Evolutionary conservation across 2,113 vertebrate species (phyloP).

Genomic region (Pangasianodon hypophthalmus): DNA sequence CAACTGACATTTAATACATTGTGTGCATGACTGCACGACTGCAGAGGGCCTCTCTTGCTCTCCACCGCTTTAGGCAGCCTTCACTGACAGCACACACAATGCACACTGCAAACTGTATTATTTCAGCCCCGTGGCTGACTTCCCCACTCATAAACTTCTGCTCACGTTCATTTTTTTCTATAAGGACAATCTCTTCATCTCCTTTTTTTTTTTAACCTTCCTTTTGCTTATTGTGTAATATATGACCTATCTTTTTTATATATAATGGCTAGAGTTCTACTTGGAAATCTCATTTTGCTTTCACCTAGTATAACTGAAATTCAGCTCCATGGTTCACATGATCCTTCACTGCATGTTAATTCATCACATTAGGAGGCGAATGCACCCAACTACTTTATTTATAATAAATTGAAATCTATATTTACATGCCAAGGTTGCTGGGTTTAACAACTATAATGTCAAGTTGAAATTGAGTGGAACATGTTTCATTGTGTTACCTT

Average conservation of each 20-base stretch:
- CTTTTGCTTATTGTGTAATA: slow-evolving; percentile 4
- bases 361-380: background rate
- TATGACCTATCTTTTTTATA: background rate
- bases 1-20: slow-evolving; percentile 56
- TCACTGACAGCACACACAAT: slow-evolving; percentile 31
- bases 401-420: slow-evolving; percentile 67
- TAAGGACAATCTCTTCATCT: slow-evolving; percentile 24
- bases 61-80: slow-evolving; percentile 35
- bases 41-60: slow-evolving; percentile 27
- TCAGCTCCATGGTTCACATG: background rate
- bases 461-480: slow-evolving; percentile 75
- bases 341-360: background rate
- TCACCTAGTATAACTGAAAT: background rate
- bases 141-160: slow-evolving; percentile 17
- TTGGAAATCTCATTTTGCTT: background rate
- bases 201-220: slow-evolving; percentile 14
- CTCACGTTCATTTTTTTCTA: slow-evolving; percentile 22
- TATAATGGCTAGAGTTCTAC: background rate
- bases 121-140: slow-evolving; percentile 38
- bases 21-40: slow-evolving; percentile 42
- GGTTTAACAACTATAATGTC: slow-evolving; percentile 76
- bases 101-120: slow-evolving; percentile 41
- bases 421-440: slow-evolving; percentile 67
- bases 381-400: background rate
- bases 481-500: slow-evolving; percentile 74